Evolutionary conservation across 1,140 invertebrate genomes (phyloP).

Genomic region (Saxidomus purpurata): DNA sequence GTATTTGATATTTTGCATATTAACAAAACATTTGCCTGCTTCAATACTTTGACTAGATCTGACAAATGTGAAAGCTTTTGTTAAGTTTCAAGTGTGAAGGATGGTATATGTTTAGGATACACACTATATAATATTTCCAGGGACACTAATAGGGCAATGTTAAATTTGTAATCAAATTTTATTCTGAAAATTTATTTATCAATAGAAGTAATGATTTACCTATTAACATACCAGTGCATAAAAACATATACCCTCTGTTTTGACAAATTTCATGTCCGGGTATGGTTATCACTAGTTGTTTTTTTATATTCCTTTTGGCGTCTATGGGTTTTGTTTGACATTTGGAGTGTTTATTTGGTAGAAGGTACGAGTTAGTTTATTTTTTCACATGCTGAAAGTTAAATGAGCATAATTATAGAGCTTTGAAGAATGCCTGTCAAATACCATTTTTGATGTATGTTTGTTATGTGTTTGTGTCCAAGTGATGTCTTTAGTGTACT

Average conservation of each 20-base stretch:
- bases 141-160: background rate
- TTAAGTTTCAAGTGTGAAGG: background rate
- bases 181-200: background rate
- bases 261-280: too few species aligned
- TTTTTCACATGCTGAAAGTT: background rate
- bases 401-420: too few species aligned
- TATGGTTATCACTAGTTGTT: too few species aligned
- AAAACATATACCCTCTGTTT: too few species aligned
- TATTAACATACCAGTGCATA: background rate
- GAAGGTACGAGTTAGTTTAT: background rate
- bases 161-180: slow-evolving; percentile 10
- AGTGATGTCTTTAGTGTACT: too few species aligned
- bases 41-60: background rate
- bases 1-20: background rate
- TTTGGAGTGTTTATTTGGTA: too few species aligned
- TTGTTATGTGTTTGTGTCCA: too few species aligned
- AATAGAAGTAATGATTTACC: background rate
- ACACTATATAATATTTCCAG: background rate
- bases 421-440: too few species aligned
- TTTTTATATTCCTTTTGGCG: too few species aligned
- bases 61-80: background rate
- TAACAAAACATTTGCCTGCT: background rate
- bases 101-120: background rate
- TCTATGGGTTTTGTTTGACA: too few species aligned
- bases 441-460: too few species aligned